phyloP scores from a whole-genome alignment of 2,113 vertebrate genomes.

The Xiphophorus couchianus region DNA sequence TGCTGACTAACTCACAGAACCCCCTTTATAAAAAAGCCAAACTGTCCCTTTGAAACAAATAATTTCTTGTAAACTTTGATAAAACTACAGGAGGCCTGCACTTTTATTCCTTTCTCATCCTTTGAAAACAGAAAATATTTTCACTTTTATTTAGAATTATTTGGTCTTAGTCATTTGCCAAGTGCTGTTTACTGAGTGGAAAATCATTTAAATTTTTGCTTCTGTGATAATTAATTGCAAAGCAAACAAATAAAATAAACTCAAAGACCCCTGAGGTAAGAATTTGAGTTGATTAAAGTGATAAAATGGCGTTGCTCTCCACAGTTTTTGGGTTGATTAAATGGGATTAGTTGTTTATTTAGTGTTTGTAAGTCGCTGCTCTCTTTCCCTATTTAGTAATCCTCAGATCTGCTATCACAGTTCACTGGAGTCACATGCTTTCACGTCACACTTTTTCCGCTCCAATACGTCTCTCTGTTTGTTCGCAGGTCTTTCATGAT shows the following conservation, averaged over 20 bases:
- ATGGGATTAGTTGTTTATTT: constrained; percentile 13
- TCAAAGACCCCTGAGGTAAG: not conserved
- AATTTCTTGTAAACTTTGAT: no score
- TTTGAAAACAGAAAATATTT: no score
- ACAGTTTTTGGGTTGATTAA: constrained; percentile 20
- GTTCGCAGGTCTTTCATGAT: constrained; percentile 93
- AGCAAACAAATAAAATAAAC: not conserved
- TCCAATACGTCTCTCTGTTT: constrained; percentile 27
- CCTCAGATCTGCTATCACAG: constrained; percentile 2
- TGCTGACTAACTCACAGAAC: no score
- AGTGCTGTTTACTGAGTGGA: not conserved
- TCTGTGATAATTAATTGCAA: not conserved
- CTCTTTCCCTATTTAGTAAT: not conserved
- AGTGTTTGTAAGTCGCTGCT: not conserved
- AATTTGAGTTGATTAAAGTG: constrained; percentile 1
- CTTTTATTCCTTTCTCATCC: no score
- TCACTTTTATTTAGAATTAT: not conserved
- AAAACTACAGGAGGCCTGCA: no score
- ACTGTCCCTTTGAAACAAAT: no score
- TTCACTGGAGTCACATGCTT: constrained; percentile 13
- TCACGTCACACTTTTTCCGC: constrained; percentile 23
- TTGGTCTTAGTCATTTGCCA: not conserved
- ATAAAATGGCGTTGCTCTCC: not conserved
- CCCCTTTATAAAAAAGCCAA: no score
- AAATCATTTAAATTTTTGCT: not conserved